Conservation (phyloP, 2,888 invertebrate genomes). For the Andrena hattorfiana region DNA sequence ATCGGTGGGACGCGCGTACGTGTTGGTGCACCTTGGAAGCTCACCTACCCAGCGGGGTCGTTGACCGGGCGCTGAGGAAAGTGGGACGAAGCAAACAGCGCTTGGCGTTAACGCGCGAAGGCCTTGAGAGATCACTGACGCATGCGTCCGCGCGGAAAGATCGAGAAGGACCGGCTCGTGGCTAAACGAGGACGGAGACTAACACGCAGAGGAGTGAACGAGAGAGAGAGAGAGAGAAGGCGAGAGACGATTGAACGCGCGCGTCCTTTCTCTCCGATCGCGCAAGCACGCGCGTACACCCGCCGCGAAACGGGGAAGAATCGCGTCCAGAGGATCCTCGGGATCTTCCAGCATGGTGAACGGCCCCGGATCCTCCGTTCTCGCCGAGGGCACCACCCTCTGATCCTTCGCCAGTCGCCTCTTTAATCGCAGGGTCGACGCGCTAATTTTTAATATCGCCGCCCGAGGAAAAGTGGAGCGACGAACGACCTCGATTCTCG, state of each 20-base stretch:
- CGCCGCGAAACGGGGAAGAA: conserved; percentile 21
- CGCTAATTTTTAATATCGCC: conserved; percentile 58
- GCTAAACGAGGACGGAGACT: conserved; percentile 4
- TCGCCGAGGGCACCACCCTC: not conserved
- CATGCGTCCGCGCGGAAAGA: conserved; percentile 73
- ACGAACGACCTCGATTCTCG: conserved; percentile 44
- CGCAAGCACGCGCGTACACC: not conserved
- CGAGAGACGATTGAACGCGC: conserved; percentile 4
- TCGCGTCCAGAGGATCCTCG: not conserved
- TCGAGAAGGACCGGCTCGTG: conserved; percentile 37
- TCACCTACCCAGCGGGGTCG: conserved; percentile 81
- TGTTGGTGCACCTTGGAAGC: conserved; percentile 82
- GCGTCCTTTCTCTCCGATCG: conserved; percentile 45
- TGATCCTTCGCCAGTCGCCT: not conserved
- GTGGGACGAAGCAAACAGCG: conserved; percentile 83
- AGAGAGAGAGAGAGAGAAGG: not conserved
- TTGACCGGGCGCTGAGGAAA: conserved; percentile 84
- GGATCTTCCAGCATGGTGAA: too few relatives aligned
- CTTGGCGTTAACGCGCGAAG: conserved; percentile 82
- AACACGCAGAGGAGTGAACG: not conserved
- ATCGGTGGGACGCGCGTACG: conserved; percentile 43
- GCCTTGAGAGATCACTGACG: conserved; percentile 84
- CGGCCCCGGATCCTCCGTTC: too few relatives aligned
- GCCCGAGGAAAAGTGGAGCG: conserved; percentile 35
- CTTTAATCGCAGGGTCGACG: conserved; percentile 6